These are phyloP conservation scores for Sarcophaga bullata DNA, from an alignment of 1,140 invertebrate genomes.

Conservation along the genomic window DNA sequence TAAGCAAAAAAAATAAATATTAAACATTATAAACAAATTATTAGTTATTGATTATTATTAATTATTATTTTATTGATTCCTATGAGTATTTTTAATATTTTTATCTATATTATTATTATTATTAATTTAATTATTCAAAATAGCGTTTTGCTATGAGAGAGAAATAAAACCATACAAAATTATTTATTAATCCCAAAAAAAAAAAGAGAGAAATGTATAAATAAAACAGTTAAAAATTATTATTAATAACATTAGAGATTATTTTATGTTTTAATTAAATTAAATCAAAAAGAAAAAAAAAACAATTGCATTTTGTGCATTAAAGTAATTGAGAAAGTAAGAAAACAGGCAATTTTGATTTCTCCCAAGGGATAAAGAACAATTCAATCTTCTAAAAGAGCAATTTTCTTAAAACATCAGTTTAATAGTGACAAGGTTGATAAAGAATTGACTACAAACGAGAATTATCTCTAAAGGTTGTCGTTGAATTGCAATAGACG, in stretches of 20 bases:
- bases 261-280: background rate
- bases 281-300: background rate
- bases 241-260: conserved; percentile 31
- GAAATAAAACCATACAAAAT: conserved; percentile 5
- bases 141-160: background rate
- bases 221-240: conserved; percentile 8
- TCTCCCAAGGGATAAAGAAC: too few relatives aligned
- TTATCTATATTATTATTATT: conserved; percentile 29
- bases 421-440: too few relatives aligned
- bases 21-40: conserved; percentile 43
- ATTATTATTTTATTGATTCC: conserved; percentile 12
- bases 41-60: too few relatives aligned
- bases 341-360: too few relatives aligned
- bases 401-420: too few relatives aligned
- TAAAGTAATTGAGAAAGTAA: background rate
- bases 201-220: background rate
- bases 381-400: too few relatives aligned
- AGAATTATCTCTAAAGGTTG: too few relatives aligned
- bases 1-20: conserved; percentile 39
- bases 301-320: conserved; percentile 7
- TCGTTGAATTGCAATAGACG: too few relatives aligned
- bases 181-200: background rate
- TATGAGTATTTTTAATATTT: conserved; percentile 16
- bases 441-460: too few relatives aligned
- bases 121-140: conserved; percentile 23